Conservation (phyloP, 2,797 vertebrate species). For the Sebastes kiyomatsui region DNA sequence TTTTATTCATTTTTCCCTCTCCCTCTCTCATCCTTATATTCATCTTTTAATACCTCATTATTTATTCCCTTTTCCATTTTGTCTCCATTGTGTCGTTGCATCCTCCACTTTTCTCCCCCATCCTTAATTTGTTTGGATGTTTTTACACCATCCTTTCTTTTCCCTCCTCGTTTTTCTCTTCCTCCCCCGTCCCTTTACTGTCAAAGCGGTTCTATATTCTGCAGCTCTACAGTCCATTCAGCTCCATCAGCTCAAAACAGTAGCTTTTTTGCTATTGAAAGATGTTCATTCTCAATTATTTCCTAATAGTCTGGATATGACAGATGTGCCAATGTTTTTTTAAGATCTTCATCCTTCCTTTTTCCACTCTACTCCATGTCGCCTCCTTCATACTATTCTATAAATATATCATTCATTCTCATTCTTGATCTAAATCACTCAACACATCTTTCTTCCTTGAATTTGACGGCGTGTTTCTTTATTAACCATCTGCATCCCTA, state of each 20-base stretch:
- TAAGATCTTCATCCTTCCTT: constrained; percentile 46
- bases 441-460: constrained; percentile 1
- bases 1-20: constrained; percentile 29
- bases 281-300: constrained; percentile 21
- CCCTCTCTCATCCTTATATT: constrained; percentile 10
- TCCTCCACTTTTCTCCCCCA: constrained; percentile 16
- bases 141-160: constrained; percentile 1
- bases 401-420: constrained; percentile 26
- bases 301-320: constrained; percentile 37
- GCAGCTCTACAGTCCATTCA: constrained; percentile 40
- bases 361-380: constrained; percentile 18
- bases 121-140: constrained; percentile 34
- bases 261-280: constrained; percentile 11
- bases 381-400: not conserved
- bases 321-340: constrained; percentile 44
- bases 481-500: constrained; percentile 62
- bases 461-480: constrained; percentile 17
- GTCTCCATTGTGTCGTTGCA: constrained; percentile 19
- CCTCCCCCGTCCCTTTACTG: constrained; percentile 1
- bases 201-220: constrained; percentile 6
- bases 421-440: constrained; percentile 28
- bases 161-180: not conserved
- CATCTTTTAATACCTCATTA: not conserved
- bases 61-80: not conserved
- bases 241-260: constrained; percentile 37